These are phyloP conservation scores for Phymatocera aterrima DNA, from an alignment of 2,888 invertebrate genomes.

Conservation along the genomic window DNA sequence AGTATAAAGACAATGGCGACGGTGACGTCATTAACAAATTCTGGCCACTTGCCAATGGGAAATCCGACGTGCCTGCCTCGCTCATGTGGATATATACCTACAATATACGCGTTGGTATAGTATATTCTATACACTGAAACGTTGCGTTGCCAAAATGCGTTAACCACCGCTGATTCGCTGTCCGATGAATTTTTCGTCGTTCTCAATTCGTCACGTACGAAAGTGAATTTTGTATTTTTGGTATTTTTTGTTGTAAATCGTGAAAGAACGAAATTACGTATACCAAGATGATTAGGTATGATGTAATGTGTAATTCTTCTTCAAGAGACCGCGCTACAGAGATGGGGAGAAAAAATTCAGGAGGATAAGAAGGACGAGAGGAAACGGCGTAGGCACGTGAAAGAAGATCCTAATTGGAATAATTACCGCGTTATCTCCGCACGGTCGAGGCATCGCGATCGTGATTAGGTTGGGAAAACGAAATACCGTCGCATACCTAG, in stretches of 20 bases:
- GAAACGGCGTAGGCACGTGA: not conserved
- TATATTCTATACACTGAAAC: not conserved
- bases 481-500: not conserved
- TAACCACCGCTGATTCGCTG: slow-evolving; percentile 32
- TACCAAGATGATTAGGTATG: too few relatives aligned
- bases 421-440: slow-evolving; percentile 9
- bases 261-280: too few relatives aligned
- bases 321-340: too few relatives aligned
- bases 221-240: not conserved
- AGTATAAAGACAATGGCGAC: slow-evolving; percentile 39
- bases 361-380: not conserved
- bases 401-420: not conserved
- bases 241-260: not conserved
- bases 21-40: slow-evolving; percentile 30
- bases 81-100: not conserved
- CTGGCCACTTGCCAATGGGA: slow-evolving; percentile 27
- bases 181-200: slow-evolving; percentile 15
- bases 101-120: too few relatives aligned
- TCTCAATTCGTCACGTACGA: too few relatives aligned
- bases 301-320: too few relatives aligned
- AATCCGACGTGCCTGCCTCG: slow-evolving; percentile 10
- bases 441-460: not conserved
- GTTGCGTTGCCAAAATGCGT: slow-evolving; percentile 38
- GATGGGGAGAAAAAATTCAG: too few relatives aligned
- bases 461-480: not conserved